Base-by-base conservation (phyloP, 1,140 invertebrate genomes). In the Proales similis region DNA sequence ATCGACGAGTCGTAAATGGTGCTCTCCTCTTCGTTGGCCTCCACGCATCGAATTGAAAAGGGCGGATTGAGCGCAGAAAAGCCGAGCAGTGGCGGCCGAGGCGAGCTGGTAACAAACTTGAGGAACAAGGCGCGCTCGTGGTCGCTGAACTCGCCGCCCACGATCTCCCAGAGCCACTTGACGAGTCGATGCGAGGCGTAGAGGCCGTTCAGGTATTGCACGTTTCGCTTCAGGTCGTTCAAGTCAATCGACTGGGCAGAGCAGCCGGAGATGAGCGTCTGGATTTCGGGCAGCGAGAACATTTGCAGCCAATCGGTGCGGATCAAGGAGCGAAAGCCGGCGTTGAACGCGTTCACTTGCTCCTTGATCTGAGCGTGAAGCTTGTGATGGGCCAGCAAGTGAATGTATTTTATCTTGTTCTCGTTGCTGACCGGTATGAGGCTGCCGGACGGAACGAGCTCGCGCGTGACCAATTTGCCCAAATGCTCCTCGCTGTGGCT, bases 121-220 rank as follows among this genome's bases (percentile, higher is more conserved):
- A 99, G 78, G 78, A 99, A 97, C 65, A 95, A 82, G 68, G 85
- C 83, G 64, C 86, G 82, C 76, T 98, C 94, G 48, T 90, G 82
- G 72, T 88, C 84, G 7, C 80, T 84, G 74, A 98, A 97, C 76
- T 99, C 93, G 69, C 89, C 86, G 68, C 93, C 87, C 24, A 99
- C 76, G 66, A 99, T 90, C 75, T 97, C 90, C 95, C 95, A 99
- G 11, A 99, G 78, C 95, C 95, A 99, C 69, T 87, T 85, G 12
- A 99, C 87, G 33, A 99, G 90, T 65, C 90, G 81, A 78, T 99
- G 95, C 65, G 88, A 93, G 76, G 94, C 90, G 74, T 99, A 94
- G 77, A 97, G 98, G 4, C 95, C 95, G 32, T 94, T 95, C 77
- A 94, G 98, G 78, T 99, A 99, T 77, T 94, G 89, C 2, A 92